A percentile compares a stretch with the other conserved stretches of the same genome.
Conservation (phyloP, 2,888 invertebrate genomes). For the Amphipoea lucens region DNA sequence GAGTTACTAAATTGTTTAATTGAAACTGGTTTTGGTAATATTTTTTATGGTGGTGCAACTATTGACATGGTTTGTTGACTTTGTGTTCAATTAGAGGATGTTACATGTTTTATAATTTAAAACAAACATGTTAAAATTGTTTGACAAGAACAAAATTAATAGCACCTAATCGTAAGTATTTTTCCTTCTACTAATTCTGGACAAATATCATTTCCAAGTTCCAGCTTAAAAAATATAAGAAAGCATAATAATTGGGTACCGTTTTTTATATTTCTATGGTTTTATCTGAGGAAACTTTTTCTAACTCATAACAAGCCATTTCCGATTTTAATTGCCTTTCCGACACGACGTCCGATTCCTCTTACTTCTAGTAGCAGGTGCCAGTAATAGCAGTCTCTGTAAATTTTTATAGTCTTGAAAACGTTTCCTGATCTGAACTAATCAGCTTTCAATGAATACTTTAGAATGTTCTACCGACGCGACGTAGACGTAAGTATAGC, state of each 20-base stretch:
- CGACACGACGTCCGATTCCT: slow-evolving; percentile 42
- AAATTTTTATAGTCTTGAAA: slow-evolving; percentile 27
- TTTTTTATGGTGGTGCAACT: slow-evolving; percentile 24
- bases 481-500: neutral
- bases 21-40: slow-evolving; percentile 36
- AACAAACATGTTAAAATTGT: neutral
- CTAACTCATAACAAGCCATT: slow-evolving; percentile 34
- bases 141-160: neutral
- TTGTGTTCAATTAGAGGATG: neutral
- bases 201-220: neutral
- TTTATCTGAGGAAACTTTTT: slow-evolving; percentile 34
- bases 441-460: slow-evolving; percentile 25
- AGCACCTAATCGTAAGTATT: neutral
- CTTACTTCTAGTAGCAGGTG: slow-evolving; percentile 31
- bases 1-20: slow-evolving; percentile 37
- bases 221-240: neutral
- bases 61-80: slow-evolving; percentile 15
- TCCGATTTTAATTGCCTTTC: slow-evolving; percentile 48
- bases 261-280: neutral
- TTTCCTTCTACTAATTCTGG: neutral
- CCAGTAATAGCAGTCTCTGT: slow-evolving; percentile 40
- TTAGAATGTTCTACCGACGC: neutral
- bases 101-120: neutral
- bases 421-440: slow-evolving; percentile 18
- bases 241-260: slow-evolving; percentile 10